phyloP scores from a whole-genome alignment of 2,113 vertebrate genomes.

The Prolemur simus region DNA sequence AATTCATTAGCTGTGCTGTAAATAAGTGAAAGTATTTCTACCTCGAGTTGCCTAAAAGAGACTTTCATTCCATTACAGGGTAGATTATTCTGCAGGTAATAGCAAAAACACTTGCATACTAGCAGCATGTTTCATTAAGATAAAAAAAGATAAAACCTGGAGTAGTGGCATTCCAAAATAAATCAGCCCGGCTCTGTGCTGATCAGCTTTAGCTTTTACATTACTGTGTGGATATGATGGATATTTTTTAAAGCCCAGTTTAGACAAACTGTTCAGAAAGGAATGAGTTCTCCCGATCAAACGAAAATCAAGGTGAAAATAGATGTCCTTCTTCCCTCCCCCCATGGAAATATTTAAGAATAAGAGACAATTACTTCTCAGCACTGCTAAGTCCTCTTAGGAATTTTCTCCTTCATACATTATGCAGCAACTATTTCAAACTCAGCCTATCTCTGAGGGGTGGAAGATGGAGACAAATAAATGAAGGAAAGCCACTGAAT shows the following conservation, averaged over 20 bases:
- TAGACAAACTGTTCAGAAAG: conserved; percentile 54
- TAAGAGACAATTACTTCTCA: conserved; percentile 56
- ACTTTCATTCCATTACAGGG: conserved; percentile 28
- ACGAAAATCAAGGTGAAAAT: conserved; percentile 64
- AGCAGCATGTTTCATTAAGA: conserved; percentile 47
- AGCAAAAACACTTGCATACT: conserved; percentile 46
- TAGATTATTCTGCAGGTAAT: conserved; percentile 48
- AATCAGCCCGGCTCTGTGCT: conserved; percentile 39
- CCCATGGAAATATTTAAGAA: conserved; percentile 41
- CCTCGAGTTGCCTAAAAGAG: conserved; percentile 41
- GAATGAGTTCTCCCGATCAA: conserved; percentile 56
- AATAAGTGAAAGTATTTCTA: conserved; percentile 53
- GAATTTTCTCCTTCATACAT: conserved; percentile 48
- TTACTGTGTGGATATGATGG: conserved; percentile 23
- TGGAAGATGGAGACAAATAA: background rate
- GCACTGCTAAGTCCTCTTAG: background rate
- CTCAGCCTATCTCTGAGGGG: background rate
- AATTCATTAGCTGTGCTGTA: conserved; percentile 43
- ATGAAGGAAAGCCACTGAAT: background rate
- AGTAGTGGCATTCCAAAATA: background rate
- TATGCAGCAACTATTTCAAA: conserved; percentile 51
- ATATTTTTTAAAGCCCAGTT: conserved; percentile 65
- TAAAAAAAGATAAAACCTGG: conserved; percentile 64
- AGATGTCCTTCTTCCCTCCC: background rate
- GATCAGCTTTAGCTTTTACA: conserved; percentile 20